Conservation (phyloP, 2,888 invertebrate genomes). For the Catocala nupta region DNA sequence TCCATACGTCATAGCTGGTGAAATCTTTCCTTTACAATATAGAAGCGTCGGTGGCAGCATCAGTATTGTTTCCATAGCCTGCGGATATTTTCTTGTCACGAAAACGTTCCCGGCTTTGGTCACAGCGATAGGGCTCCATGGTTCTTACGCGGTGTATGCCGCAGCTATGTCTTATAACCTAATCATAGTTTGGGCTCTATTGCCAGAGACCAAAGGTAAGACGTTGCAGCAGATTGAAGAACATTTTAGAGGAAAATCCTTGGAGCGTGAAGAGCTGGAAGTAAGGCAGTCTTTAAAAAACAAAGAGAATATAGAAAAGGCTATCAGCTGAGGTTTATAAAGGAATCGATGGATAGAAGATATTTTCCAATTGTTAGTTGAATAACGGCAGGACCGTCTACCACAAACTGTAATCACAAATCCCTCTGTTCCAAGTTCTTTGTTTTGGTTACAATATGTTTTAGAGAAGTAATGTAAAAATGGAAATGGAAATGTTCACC, state of each 20-base stretch:
- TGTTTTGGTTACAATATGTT: no score
- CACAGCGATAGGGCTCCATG: constrained; percentile 76
- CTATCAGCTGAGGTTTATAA: constrained; percentile 22
- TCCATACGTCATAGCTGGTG: constrained; percentile 90
- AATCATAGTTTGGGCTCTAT: constrained; percentile 78
- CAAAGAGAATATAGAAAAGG: constrained; percentile 32
- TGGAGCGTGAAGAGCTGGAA: constrained; percentile 52
- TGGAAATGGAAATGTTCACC: no score
- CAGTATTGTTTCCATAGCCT: constrained; percentile 83
- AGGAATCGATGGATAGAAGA: no score
- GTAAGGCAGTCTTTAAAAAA: constrained; percentile 35
- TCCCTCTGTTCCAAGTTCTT: no score
- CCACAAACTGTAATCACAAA: no score
- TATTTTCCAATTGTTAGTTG: no score
- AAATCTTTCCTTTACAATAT: constrained; percentile 87
- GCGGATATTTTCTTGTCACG: constrained; percentile 86
- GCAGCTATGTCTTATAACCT: constrained; percentile 79
- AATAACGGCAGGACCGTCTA: no score
- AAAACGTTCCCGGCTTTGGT: constrained; percentile 87
- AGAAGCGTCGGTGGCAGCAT: constrained; percentile 88
- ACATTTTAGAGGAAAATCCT: constrained; percentile 67
- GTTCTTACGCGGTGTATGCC: constrained; percentile 85
- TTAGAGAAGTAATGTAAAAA: no score
- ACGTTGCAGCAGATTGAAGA: constrained; percentile 89
- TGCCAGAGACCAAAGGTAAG: constrained; percentile 90